phyloP scores from a whole-genome alignment of 2,888 invertebrate species.

The Notocelia uddmanniana region DNA sequence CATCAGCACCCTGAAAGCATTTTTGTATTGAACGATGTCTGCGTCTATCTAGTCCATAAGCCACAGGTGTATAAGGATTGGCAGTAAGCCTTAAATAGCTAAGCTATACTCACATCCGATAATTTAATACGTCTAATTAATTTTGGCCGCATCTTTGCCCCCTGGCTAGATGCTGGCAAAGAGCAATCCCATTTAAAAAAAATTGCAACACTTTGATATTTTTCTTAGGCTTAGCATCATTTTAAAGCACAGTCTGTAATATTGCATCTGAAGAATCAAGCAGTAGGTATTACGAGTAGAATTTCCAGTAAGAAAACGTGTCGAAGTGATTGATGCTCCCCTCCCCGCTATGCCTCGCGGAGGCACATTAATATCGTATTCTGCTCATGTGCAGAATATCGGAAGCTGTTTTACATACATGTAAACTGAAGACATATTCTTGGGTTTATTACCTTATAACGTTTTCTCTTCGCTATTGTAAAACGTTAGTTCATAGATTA shows the following conservation, averaged over 20 bases:
- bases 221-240: background rate
- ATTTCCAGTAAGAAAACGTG: constrained; percentile 55
- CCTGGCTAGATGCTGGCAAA: too few relatives aligned
- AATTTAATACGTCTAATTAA: background rate
- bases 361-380: constrained; percentile 50
- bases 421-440: constrained; percentile 45
- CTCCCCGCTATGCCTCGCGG: constrained; percentile 47
- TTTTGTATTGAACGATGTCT: too few relatives aligned
- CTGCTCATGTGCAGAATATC: constrained; percentile 47
- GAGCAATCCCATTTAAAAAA: too few relatives aligned
- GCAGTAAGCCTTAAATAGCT: too few relatives aligned
- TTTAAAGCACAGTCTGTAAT: constrained; percentile 31
- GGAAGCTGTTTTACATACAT: constrained; percentile 46
- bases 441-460: constrained; percentile 39
- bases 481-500: constrained; percentile 30
- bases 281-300: constrained; percentile 23
- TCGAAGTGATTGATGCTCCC: constrained; percentile 70
- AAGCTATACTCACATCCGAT: background rate
- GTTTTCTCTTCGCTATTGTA: constrained; percentile 19
- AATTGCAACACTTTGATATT: background rate
- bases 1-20: too few relatives aligned
- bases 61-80: too few relatives aligned
- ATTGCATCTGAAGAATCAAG: constrained; percentile 41
- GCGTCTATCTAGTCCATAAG: too few relatives aligned
- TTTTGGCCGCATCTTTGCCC: too few relatives aligned